Evolutionary conservation across 2,113 vertebrate species (phyloP), one percentile per base, ranked within the genome.

Genomic region (Odontophorus gujanensis): DNA sequence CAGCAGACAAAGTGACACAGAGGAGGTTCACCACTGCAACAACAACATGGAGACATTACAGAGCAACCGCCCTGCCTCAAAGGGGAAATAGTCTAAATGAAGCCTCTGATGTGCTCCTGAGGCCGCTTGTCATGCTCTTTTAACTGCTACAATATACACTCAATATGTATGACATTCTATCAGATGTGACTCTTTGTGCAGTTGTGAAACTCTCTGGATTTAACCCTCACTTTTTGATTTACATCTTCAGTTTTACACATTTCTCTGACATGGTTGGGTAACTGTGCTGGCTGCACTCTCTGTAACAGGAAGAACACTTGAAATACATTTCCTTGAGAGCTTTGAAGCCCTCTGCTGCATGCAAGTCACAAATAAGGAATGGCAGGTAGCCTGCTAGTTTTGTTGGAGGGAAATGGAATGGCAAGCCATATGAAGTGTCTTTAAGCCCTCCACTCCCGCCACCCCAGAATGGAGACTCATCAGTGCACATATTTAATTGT

Each of bases 251-350:
- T 85, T 83, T 80, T 66, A 78, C 26, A 0, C 36, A 81, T 93
- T 68, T 68, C 74, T 94, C 75, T 43, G 55, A 32, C 78, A 36
- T 7, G 76, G 85, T 28, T 76, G 50, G 84, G 62, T 87, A 85
- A 42, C 53, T 16, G 19, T 7, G 7, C 32, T n/a, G 22, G 69
- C 86, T 83, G 43, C 53, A 9, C 36, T 32, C 73, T 94, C 88
- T 78, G 48, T 75, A 87, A 61, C 12, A 57, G 61, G 77, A 50
- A 92, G 88, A 96, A 75, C 25, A 65, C 68, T 87, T 78, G 82
- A 85, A 96, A 87, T 68, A 76, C 68, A 47, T 85, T 85, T 95
- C 50, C 81, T 87, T 55, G 84, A 72, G 76, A 71, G 89, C 91
- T 80, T 86, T 85, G 89, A 95, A 82, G 92, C 43, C 32, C 77